phyloP scores from a whole-genome alignment of 2,113 vertebrate species.

The Nesogale talazaci region DNA sequence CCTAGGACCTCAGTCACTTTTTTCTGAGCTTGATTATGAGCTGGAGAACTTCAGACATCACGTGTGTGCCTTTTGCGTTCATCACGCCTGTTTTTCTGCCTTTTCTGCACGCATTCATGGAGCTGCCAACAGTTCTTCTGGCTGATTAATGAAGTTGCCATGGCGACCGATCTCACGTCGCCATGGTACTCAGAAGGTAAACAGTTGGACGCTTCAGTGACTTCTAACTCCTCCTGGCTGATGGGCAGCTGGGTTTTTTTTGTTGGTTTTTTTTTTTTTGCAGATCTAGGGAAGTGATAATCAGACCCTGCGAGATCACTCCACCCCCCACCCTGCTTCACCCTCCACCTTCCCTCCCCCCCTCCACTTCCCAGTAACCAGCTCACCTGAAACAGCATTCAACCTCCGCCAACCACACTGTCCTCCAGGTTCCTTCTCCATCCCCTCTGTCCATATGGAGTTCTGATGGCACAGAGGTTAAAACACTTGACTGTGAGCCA shows the following conservation, averaged over 20 bases:
- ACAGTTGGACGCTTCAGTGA: constrained; percentile 38
- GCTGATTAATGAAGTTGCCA: constrained; percentile 70
- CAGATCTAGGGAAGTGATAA: background rate
- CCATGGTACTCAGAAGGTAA: constrained; percentile 62
- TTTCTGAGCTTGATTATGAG: background rate
- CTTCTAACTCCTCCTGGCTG: background rate
- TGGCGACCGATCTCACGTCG: constrained; percentile 47
- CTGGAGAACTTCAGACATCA: background rate
- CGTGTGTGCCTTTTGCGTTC: background rate
- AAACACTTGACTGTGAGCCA: no score
- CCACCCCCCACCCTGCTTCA: no score
- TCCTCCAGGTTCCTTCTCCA: background rate
- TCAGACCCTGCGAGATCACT: background rate
- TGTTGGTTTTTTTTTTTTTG: background rate
- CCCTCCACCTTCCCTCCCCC: no score
- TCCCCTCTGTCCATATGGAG: no score
- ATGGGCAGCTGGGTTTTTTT: background rate
- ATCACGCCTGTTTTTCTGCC: background rate
- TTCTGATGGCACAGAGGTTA: no score
- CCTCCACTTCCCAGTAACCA: background rate
- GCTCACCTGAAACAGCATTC: background rate
- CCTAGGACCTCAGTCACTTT: background rate
- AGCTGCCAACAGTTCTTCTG: background rate
- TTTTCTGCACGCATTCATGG: constrained; percentile 45
- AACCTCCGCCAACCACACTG: background rate